Conservation (phyloP, 2,888 invertebrate species). For the Nysson spinosus region DNA sequence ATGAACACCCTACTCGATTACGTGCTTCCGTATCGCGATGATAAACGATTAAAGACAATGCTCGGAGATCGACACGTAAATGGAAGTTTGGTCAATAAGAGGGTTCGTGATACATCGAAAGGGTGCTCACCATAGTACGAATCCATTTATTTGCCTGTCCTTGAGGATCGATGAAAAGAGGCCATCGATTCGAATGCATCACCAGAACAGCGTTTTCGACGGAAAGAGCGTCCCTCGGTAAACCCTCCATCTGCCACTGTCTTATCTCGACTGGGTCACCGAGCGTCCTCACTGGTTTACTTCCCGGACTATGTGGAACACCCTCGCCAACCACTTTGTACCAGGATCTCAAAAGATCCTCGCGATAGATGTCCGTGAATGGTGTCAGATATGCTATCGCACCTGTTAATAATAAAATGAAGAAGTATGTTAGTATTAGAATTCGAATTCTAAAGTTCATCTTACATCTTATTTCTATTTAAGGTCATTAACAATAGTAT, state of each 20-base stretch:
- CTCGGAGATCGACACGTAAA: too few relatives aligned
- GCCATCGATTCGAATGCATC: constrained; percentile 90
- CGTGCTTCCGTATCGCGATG: too few relatives aligned
- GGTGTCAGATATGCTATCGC: constrained; percentile 90
- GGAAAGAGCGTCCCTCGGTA: constrained; percentile 91
- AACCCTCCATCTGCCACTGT: constrained; percentile 90
- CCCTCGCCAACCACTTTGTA: constrained; percentile 77
- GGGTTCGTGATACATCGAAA: too few relatives aligned
- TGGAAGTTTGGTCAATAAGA: too few relatives aligned
- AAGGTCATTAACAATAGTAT: too few relatives aligned
- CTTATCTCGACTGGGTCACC: constrained; percentile 88
- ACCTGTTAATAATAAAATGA: constrained; percentile 78
- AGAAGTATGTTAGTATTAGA: not conserved
- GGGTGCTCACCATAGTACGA: constrained; percentile 88
- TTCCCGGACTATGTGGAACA: constrained; percentile 84
- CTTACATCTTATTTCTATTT: not conserved
- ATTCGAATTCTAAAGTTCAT: too few relatives aligned
- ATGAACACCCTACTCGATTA: too few relatives aligned
- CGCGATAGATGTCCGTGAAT: constrained; percentile 83
- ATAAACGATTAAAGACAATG: too few relatives aligned
- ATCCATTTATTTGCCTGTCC: constrained; percentile 96
- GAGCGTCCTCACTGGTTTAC: constrained; percentile 83
- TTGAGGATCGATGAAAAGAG: constrained; percentile 95
- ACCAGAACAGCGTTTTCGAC: constrained; percentile 94
- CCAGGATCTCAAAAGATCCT: constrained; percentile 81